Base-by-base conservation (phyloP, 1,140 invertebrate genomes). In the Hermatobates lingyangjiaoensis region DNA sequence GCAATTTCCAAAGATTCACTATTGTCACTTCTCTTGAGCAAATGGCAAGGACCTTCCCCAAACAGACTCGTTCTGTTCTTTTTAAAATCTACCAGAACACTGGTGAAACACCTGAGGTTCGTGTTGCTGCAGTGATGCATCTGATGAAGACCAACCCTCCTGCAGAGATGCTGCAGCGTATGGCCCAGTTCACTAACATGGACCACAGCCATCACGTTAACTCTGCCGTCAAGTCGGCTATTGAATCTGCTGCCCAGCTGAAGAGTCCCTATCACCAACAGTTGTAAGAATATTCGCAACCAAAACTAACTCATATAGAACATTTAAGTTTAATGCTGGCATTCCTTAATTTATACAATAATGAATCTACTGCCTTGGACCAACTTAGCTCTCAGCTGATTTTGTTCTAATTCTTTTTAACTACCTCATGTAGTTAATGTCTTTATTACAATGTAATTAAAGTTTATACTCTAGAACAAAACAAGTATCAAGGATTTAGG, bases 31-130 rank as follows among this genome's bases (percentile, higher is more conserved):
- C 66, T 28, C 53, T 84, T 47, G 60, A 65, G 28, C 61, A 67
- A 47, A 57, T 82, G 2, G 65, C 68, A 10, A 54, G 59, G 7
- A 57, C 63, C 30, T 57, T 68, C 34, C 76, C 79, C 15, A 63
- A 62, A 53, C 39, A 69, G 2, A 72, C 68, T 0, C 68, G 71
- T 27, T 61, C 70, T 18, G 70, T 79, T 5, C 59, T 80, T 0
- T 81, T 70, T 63, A 79, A 73, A 57, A 75, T 81, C 50, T 76
- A 81, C 55, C 66, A 71, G 53, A 81, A 82, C 61, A 65, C 66
- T 15, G 70, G 65, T 44, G 80, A 82, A 56, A 56, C 66, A 20
- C 70, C 74, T 49, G 72, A 80, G 66, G 63, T 82, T 1, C 71
- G 80, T 55, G 71, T 73, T 25, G 72, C 73, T 40, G 79, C 79